Evolutionary conservation across 2,113 vertebrate species (phyloP), one percentile per base, ranked within the genome.

Genomic region (Zosterops pallidus): DNA sequence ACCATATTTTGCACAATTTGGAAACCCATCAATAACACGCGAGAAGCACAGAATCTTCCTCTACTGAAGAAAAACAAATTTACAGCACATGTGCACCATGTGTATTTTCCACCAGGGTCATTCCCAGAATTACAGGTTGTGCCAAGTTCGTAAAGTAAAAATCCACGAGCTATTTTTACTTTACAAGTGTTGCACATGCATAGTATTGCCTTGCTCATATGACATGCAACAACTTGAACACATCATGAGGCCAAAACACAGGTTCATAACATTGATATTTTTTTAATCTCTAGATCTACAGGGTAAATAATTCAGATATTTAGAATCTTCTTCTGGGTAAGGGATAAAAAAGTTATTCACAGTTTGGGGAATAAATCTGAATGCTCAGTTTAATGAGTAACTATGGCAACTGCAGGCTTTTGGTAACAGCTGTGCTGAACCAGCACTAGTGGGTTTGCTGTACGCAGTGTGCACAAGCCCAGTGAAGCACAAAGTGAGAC

Each of bases 301-400:
- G 56, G 24, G 18, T 78, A 88, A 93, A 63, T 80, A 83, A 88
- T 6, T 75, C 7, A 76, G 5, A 4, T 11, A 47, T 64, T 87
- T 44, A 25, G 12, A 55, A 44, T 33, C 18, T 42, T 76, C 52
- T 64, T 25, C 53, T 11, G 5, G 18, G 20, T 89, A 86, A 65
- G 18, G 33, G 29, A 55, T 39, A 41, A 75, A 82, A 46, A 67
- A 25, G n/a, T 15, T 28, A 65, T 83, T 75, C 57, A 47, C 19
- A 53, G 25, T 37, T 76, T 33, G 49, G 41, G 53, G 64, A 83
- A 59, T 53, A 21, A 28, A 76, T 46, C 50, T 41, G 33, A 80
- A 83, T 24, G 23, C 15, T 59, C 33, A 63, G 31, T 85, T 85
- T 69, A 92, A 92, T 69, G 17, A 88, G 25, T 77, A 90, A 85